Conservation (phyloP, 2,113 vertebrate genomes). For the Macrotus californicus region DNA sequence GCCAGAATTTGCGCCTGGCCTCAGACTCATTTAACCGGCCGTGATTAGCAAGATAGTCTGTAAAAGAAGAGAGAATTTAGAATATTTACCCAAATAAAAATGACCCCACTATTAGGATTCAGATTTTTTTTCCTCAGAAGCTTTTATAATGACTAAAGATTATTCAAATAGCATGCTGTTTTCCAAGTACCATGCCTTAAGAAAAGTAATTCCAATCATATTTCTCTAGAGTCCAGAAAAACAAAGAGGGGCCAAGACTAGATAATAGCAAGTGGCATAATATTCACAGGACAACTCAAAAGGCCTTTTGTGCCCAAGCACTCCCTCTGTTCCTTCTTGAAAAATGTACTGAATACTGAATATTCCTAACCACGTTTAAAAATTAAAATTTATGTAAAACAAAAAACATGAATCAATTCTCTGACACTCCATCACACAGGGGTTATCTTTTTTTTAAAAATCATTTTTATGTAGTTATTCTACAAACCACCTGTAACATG, state of each 20-base stretch:
- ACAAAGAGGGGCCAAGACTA: not conserved
- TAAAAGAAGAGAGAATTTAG: conserved; percentile 41
- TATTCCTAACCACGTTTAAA: not conserved
- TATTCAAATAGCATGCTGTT: not conserved
- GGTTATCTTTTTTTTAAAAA: not conserved
- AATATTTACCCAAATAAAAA: conserved; percentile 29
- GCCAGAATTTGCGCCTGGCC: conserved; percentile 97
- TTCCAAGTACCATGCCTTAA: conserved; percentile 16
- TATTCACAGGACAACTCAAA: not conserved
- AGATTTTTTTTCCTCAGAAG: not conserved
- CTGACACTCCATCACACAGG: not conserved
- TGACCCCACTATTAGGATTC: not conserved
- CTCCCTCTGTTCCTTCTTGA: not conserved
- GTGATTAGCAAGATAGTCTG: conserved; percentile 97
- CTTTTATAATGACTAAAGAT: not conserved
- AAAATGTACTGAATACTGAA: not conserved
- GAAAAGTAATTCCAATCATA: conserved; percentile 15
- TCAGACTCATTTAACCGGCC: conserved; percentile 93
- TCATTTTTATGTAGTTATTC: not conserved
- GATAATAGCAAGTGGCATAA: not conserved
- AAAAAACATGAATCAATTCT: conserved; percentile 9
- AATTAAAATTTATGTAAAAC: not conserved
- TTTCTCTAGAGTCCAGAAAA: conserved; percentile 31
- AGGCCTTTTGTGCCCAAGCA: not conserved
- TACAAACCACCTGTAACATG: not conserved